These are phyloP conservation scores for Amblyopsis rosae DNA, from an alignment of 2,113 vertebrate genomes.

Conservation along the genomic window DNA sequence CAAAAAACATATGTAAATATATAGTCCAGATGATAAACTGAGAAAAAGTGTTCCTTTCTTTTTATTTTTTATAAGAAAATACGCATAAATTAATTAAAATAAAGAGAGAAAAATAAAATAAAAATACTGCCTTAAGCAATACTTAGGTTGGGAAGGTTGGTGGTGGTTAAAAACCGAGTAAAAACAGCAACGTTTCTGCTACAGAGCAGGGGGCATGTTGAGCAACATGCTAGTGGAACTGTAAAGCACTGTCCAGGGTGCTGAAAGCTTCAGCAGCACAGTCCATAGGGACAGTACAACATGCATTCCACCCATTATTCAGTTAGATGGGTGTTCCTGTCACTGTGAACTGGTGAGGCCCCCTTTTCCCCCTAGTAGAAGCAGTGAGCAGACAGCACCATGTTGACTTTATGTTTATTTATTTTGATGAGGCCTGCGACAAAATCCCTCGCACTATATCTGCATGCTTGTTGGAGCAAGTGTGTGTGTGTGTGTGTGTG, in stretches of 20 bases:
- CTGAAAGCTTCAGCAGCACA: slow-evolving; percentile 39
- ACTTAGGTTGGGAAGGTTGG: slow-evolving; percentile 32
- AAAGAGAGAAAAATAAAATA: slow-evolving; percentile 21
- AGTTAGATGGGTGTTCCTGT: too few species aligned
- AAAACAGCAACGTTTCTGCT: slow-evolving; percentile 18
- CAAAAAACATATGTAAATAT: too few species aligned
- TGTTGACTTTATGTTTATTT: too few species aligned
- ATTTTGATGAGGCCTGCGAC: too few species aligned
- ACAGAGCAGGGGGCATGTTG: neutral
- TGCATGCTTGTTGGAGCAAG: neutral
- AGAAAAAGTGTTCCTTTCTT: slow-evolving; percentile 3
- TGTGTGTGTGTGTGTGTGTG: neutral
- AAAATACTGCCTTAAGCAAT: slow-evolving; percentile 21
- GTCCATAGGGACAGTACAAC: neutral
- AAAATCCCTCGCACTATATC: too few species aligned
- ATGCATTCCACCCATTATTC: too few species aligned
- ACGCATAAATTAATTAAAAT: too few species aligned
- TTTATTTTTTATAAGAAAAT: too few species aligned
- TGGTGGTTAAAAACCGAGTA: slow-evolving; percentile 4
- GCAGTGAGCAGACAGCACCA: too few species aligned
- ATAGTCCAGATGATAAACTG: slow-evolving; percentile 4
- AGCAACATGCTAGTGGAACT: slow-evolving; percentile 2
- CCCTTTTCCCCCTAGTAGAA: too few species aligned
- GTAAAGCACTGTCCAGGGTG: slow-evolving; percentile 66
- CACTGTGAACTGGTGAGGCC: too few species aligned